Evolutionary conservation across 2,113 vertebrate genomes (phyloP), one percentile per base, ranked within the genome.

Genomic region (Archocentrus centrarchus): DNA sequence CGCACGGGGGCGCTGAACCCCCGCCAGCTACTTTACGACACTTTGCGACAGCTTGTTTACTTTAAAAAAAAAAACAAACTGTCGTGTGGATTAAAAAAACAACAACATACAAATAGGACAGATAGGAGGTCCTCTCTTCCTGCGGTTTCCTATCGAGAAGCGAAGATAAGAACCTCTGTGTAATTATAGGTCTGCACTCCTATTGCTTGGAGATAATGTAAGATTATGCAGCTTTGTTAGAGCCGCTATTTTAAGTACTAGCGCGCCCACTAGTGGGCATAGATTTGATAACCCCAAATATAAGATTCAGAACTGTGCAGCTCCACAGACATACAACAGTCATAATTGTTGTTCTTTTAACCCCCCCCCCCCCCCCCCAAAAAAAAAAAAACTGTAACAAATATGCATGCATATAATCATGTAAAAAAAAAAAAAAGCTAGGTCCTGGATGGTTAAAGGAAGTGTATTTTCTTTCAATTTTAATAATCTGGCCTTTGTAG

Each of bases 1-100:
- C 94, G 22, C 70, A 64, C 0, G 86, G 83, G 75, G 90, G 90
- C 93, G 90, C 86, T 66, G 3, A 68, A 39, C n/a, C 2, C 18
- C 50, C 32, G 6, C 4, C 58, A 13, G 4, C 61, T 14, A 1
- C 30, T 92, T 93, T 85, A 55, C 94, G 94, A 88, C 92, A 91
- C 80, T 93, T 93, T 89, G 17, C 92, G 90, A 89, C 91, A 92
- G 41, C 2, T 83, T 7, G 2, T 4, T 85, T 14, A 59, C 41
- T 41, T 5, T 41, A 24, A 50, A 11, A 59, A 62, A 39, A 3
- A 27, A 27, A 27, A 27, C 2, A 27, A 5, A 1, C n/a, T 5
- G 18, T 5, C 0, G 5, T 15, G 44, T 59, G 4, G 11, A 5
- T 10, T 6, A 3, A 39, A 15, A 32, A 32, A 47, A 68, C 3